Evolutionary conservation across 1,140 invertebrate genomes (phyloP).

Genomic region (Drosophila obscura): DNA sequence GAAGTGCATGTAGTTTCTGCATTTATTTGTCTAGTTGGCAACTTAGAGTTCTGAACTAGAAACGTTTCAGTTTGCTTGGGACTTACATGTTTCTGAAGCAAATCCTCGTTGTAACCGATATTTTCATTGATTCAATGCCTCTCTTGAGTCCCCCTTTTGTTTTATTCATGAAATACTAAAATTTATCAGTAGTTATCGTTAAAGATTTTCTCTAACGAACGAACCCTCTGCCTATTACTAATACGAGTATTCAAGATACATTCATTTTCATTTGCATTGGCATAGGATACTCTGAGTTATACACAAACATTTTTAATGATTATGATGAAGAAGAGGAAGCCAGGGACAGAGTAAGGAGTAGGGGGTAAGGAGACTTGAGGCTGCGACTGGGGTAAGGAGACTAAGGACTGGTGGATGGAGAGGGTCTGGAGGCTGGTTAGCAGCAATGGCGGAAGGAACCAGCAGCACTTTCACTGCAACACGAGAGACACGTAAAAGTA

Average conservation of each 20-base stretch:
- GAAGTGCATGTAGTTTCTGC: too few species aligned
- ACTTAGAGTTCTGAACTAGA: too few species aligned
- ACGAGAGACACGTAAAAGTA: constrained; percentile 28
- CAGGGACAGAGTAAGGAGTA: too few species aligned
- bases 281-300: constrained; percentile 6
- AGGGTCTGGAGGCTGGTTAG: not conserved
- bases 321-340: not conserved
- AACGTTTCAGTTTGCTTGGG: too few species aligned
- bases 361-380: too few species aligned
- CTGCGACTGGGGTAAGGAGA: too few species aligned
- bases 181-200: not conserved
- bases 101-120: too few species aligned
- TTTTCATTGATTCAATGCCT: too few species aligned
- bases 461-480: constrained; percentile 20
- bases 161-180: too few species aligned
- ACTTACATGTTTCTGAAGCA: too few species aligned
- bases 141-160: too few species aligned
- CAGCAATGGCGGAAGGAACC: constrained; percentile 5
- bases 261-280: constrained; percentile 35
- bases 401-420: not conserved
- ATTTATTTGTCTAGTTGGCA: too few species aligned
- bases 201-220: not conserved
- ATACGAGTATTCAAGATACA: constrained; percentile 16
- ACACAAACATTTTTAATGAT: constrained; percentile 28
- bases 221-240: not conserved